Evolutionary conservation across 2,113 vertebrate genomes (phyloP).

Genomic region (Labeo rohita): DNA sequence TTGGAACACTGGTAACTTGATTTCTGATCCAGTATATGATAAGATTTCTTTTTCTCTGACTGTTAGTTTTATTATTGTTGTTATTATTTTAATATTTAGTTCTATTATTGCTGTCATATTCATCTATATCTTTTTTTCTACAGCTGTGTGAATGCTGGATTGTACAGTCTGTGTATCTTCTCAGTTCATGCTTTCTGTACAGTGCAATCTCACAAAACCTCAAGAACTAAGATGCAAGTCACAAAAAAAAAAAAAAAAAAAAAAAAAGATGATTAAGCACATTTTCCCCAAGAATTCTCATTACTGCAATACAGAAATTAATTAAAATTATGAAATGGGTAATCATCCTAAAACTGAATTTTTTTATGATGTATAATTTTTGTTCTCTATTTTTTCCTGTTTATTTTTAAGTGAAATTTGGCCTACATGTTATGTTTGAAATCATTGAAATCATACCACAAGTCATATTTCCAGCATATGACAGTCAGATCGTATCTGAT

Average conservation of each 20-base stretch:
- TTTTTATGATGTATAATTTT: too few relatives aligned
- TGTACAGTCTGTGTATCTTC: slow-evolving; percentile 35
- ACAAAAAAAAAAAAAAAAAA: not conserved
- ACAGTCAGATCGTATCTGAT: not conserved
- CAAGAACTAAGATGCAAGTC: not conserved
- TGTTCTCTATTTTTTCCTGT: not conserved
- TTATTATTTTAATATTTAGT: slow-evolving; percentile 35
- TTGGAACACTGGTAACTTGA: slow-evolving; percentile 61
- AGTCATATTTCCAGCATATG: not conserved
- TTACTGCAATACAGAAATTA: not conserved
- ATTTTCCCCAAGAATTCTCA: not conserved
- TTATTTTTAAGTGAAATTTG: not conserved
- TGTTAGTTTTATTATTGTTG: slow-evolving; percentile 51
- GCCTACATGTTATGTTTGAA: not conserved
- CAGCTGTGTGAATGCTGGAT: slow-evolving; percentile 56
- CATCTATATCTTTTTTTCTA: slow-evolving; percentile 50
- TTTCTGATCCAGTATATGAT: slow-evolving; percentile 38
- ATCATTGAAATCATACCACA: not conserved
- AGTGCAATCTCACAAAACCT: not conserved
- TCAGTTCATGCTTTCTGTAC: not conserved
- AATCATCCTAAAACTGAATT: not conserved
- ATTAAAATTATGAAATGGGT: not conserved
- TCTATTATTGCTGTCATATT: slow-evolving; percentile 42
- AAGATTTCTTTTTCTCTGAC: slow-evolving; percentile 46
- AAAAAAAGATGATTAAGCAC: not conserved